phyloP scores from a whole-genome alignment of 92 coral and sea anemone species.

The Phymanthus crucifer region DNA sequence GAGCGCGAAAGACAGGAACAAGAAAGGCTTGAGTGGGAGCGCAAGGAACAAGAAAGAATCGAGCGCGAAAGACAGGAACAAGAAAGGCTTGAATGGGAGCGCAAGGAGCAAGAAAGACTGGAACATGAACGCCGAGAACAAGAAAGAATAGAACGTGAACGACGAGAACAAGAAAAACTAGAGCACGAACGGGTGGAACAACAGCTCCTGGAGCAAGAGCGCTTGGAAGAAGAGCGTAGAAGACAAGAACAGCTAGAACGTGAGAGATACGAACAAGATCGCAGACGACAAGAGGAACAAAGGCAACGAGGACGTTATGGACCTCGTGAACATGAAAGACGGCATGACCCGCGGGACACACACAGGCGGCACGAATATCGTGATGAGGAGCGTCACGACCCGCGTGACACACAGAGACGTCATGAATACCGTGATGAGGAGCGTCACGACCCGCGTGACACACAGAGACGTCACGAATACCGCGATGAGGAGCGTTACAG shows the following conservation, averaged over 20 bases:
- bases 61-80: conserved; percentile 11
- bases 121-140: conserved; percentile 5
- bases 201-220: background rate
- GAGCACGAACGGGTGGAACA: background rate
- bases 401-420: background rate
- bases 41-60: background rate
- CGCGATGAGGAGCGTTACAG: background rate
- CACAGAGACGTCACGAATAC: background rate
- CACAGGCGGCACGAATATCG: background rate
- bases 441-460: background rate
- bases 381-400: background rate
- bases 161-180: conserved; percentile 8
- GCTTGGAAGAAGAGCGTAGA: background rate
- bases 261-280: conserved; percentile 1
- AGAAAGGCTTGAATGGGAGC: background rate
- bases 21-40: background rate
- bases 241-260: conserved; percentile 7
- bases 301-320: background rate
- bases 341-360: background rate
- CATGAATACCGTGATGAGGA: background rate
- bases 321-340: background rate
- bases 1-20: conserved; percentile 13
- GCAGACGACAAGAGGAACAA: background rate
- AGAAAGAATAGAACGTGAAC: conserved; percentile 6
- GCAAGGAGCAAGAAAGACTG: background rate